Evolutionary conservation across 2,113 vertebrate genomes (phyloP).

Genomic region (Callopanchax toddi): DNA sequence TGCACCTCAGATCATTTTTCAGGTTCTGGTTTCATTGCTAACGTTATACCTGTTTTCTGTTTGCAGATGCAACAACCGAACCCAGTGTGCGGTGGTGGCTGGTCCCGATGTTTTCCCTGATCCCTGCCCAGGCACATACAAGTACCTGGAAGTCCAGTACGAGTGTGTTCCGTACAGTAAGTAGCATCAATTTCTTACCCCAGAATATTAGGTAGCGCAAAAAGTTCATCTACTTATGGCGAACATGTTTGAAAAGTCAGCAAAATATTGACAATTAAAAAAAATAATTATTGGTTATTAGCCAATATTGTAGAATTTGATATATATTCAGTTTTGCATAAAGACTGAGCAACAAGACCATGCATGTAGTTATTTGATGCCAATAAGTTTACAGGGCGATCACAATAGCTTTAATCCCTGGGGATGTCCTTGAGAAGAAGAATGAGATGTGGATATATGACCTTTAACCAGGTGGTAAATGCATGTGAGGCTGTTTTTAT

Average conservation of each 20-base stretch:
- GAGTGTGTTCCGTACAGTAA: conserved; percentile 83
- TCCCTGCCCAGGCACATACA: conserved; percentile 96
- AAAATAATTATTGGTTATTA: too few species aligned
- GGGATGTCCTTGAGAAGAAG: background rate
- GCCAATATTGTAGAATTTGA: too few species aligned
- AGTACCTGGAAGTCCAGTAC: conserved; percentile 93
- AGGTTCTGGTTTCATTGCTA: background rate
- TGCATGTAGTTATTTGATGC: background rate
- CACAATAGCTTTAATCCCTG: conserved; percentile 4
- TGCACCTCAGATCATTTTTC: too few species aligned
- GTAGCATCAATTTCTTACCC: conserved; percentile 18
- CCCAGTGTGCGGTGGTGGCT: conserved; percentile 91
- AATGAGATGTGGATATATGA: too few species aligned
- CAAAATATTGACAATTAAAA: too few species aligned
- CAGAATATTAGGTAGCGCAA: background rate
- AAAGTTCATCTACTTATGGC: background rate
- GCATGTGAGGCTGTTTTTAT: conserved; percentile 27
- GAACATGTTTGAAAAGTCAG: too few species aligned
- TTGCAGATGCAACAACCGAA: conserved; percentile 84
- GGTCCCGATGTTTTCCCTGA: conserved; percentile 97
- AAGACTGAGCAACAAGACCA: background rate
- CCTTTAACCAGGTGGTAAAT: background rate
- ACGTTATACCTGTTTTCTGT: background rate
- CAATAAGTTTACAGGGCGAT: conserved; percentile 8
- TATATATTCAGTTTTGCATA: background rate